Evolutionary conservation across 2,113 vertebrate species (phyloP).

Genomic region (Uria aalge): DNA sequence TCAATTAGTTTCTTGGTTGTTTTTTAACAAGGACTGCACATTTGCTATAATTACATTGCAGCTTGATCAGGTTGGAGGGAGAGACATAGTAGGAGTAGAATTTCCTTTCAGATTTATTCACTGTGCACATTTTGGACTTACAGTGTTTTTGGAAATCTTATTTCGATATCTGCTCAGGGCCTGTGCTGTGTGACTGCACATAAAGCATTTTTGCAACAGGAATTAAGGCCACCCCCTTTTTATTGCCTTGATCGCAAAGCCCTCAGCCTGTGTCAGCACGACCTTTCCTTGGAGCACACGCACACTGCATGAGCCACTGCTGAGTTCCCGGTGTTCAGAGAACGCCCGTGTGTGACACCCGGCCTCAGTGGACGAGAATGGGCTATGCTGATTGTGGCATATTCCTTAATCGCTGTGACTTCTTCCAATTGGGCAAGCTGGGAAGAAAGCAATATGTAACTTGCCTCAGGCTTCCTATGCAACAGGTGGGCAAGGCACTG

Average conservation of each 20-base stretch:
- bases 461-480: background rate
- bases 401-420: background rate
- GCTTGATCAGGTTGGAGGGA: background rate
- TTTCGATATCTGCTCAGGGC: fast-evolving
- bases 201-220: background rate
- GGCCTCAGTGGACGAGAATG: fast-evolving
- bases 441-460: background rate
- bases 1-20: background rate
- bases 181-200: background rate
- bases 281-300: background rate
- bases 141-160: background rate
- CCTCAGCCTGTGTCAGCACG: background rate
- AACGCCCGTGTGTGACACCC: background rate
- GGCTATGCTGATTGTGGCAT: background rate
- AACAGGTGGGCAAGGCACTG: background rate
- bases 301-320: fast-evolving
- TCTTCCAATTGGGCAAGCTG: background rate
- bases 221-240: background rate
- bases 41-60: background rate
- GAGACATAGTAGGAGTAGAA: background rate
- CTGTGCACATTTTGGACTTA: background rate
- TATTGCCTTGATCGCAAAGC: background rate
- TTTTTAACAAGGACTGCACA: background rate
- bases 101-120: background rate
- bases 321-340: background rate